Conservation (phyloP, 2,113 vertebrate genomes). For the Phrynocephalus versicolor region DNA sequence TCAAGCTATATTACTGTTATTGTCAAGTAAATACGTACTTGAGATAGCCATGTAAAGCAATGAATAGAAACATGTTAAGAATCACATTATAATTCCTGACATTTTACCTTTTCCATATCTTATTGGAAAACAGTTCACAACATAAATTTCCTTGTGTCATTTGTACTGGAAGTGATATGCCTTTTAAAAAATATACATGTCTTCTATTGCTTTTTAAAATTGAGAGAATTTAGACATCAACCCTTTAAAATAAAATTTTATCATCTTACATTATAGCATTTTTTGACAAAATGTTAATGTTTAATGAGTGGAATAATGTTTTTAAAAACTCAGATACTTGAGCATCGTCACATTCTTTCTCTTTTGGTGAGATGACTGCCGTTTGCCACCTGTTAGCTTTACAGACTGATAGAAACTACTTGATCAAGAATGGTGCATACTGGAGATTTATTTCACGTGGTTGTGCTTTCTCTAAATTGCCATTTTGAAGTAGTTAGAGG, state of each 20-base stretch:
- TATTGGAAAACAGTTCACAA: not conserved
- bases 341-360: conserved; percentile 53
- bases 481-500: conserved; percentile 62
- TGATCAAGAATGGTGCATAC: conserved; percentile 67
- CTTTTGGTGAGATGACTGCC: conserved; percentile 60
- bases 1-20: not conserved
- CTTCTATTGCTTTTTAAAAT: not conserved
- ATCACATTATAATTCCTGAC: not conserved
- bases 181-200: not conserved
- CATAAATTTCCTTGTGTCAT: not conserved
- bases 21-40: not conserved
- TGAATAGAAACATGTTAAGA: not conserved
- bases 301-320: conserved; percentile 28
- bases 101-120: not conserved
- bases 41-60: not conserved
- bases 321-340: conserved; percentile 28
- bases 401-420: conserved; percentile 53
- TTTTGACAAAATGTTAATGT: conserved; percentile 31
- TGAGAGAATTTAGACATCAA: not conserved
- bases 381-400: conserved; percentile 63
- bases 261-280: conserved; percentile 36
- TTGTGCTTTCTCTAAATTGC: conserved; percentile 64
- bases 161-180: not conserved
- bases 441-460: conserved; percentile 65
- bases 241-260: not conserved